Conservation (phyloP, 35 echinoderm and acorn worm genomes). For the Apostichopus japonicus region DNA sequence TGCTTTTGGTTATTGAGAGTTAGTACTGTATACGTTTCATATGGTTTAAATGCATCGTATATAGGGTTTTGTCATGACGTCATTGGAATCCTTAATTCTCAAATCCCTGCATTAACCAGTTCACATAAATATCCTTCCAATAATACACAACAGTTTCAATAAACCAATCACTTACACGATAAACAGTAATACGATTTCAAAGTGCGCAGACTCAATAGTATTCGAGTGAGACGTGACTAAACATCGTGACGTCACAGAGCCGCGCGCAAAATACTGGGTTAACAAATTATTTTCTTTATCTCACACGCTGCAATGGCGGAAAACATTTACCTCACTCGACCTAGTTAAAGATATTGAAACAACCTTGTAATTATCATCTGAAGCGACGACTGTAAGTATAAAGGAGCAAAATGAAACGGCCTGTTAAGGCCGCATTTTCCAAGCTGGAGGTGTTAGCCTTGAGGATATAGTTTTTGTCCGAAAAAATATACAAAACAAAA, state of each 20-base stretch:
- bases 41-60: too few species aligned
- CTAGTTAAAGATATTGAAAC: conserved; percentile 29
- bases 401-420: conserved; percentile 13
- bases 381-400: background rate
- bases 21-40: too few species aligned
- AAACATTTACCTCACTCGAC: conserved; percentile 33
- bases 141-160: too few species aligned
- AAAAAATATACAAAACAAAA: background rate
- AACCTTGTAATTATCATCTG: conserved; percentile 46
- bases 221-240: background rate
- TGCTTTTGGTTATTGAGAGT: too few species aligned
- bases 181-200: too few species aligned
- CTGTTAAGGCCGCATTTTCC: conserved; percentile 4
- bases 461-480: background rate
- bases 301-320: background rate
- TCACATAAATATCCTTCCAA: too few species aligned
- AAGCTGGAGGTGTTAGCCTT: conserved; percentile 31
- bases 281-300: background rate
- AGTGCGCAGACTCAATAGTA: background rate
- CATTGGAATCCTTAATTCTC: too few species aligned
- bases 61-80: too few species aligned
- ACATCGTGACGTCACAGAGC: background rate
- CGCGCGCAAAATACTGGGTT: conserved; percentile 1
- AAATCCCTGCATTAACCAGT: too few species aligned
- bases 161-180: too few species aligned